Conservation (phyloP, 1,140 invertebrate genomes). For the Acyrthosiphon pisum region DNA sequence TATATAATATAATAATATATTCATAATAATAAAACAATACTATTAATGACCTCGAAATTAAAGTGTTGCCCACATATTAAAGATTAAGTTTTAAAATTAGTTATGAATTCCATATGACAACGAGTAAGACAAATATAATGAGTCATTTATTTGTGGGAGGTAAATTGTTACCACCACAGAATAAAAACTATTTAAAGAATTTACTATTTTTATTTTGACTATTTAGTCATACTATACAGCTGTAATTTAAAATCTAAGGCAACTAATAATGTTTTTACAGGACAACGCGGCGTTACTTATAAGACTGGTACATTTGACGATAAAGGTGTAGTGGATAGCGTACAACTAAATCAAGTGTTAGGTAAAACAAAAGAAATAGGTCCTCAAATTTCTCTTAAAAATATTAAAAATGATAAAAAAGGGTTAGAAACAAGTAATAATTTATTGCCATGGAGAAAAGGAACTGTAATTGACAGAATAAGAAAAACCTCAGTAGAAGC, state of each 20-base stretch:
- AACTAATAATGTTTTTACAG: constrained; percentile 46
- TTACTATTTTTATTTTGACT: background rate
- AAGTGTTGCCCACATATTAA: background rate
- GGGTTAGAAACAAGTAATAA: background rate
- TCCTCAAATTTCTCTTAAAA: background rate
- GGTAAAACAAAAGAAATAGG: background rate
- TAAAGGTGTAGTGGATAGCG: constrained; percentile 25
- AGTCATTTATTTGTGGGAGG: background rate
- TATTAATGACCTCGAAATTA: background rate
- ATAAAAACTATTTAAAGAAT: constrained; percentile 37
- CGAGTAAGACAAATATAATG: background rate
- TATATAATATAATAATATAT: background rate
- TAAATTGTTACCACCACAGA: background rate
- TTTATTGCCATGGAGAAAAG: constrained; percentile 1
- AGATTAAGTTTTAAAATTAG: constrained; percentile 33
- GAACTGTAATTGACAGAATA: background rate
- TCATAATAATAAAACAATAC: constrained; percentile 25
- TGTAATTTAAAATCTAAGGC: background rate
- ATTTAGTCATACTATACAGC: background rate
- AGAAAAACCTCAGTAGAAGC: background rate
- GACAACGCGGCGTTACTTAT: constrained; percentile 9
- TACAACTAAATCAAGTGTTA: background rate
- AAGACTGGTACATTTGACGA: constrained; percentile 50
- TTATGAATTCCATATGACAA: background rate
- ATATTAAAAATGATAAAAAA: background rate